These are phyloP conservation scores for Arctopsyche grandis DNA, from an alignment of 1,140 invertebrate genomes.

Conservation along the genomic window DNA sequence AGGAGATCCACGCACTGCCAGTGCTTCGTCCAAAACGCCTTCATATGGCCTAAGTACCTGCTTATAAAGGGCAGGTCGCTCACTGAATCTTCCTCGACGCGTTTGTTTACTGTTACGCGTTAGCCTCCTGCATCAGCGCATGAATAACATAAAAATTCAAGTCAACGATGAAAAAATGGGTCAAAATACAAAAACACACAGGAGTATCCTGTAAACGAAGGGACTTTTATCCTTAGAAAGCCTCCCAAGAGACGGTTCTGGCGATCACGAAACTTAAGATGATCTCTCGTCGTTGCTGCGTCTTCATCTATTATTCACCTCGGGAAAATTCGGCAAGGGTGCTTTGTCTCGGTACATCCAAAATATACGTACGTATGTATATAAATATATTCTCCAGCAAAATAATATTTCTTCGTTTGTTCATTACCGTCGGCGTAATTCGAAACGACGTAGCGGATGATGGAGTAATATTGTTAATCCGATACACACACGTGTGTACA, in stretches of 20 bases:
- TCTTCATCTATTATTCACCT: slow-evolving; percentile 34
- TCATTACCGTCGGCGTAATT: slow-evolving; percentile 28
- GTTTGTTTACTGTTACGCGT: too few species aligned
- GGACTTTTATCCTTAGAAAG: slow-evolving; percentile 8
- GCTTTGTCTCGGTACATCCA: not conserved
- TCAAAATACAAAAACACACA: too few species aligned
- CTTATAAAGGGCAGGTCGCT: too few species aligned
- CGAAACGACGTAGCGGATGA: slow-evolving; percentile 22
- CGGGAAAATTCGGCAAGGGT: slow-evolving; percentile 22
- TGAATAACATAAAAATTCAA: too few species aligned
- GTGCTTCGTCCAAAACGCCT: too few species aligned
- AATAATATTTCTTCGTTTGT: slow-evolving; percentile 32
- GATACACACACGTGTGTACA: not conserved
- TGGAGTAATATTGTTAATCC: slow-evolving; percentile 29
- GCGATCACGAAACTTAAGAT: slow-evolving; percentile 35
- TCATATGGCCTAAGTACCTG: too few species aligned
- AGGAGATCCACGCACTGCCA: too few species aligned
- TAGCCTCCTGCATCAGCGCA: too few species aligned
- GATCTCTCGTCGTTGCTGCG: slow-evolving; percentile 16
- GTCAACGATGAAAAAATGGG: too few species aligned
- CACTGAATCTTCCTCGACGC: too few species aligned
- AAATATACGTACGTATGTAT: not conserved
- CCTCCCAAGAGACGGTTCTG: not conserved
- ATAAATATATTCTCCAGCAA: not conserved
- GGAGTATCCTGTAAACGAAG: not conserved